A percentile compares a stretch with the other conserved stretches of the same genome.
phyloP scores from a whole-genome alignment of 2,797 vertebrate species.

The Danio tinwini region DNA sequence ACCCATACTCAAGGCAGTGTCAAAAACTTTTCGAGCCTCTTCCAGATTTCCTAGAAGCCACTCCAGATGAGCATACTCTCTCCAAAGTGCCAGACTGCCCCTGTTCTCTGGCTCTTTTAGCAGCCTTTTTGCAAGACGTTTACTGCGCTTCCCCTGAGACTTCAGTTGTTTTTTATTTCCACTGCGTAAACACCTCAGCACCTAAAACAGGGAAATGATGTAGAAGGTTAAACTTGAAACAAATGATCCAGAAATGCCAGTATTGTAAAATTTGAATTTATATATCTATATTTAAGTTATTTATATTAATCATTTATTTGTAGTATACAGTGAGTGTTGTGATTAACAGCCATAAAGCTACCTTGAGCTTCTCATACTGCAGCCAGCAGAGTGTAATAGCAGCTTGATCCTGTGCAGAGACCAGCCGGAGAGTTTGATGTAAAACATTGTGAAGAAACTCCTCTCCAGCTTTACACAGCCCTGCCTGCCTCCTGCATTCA shows the following conservation, averaged over 20 bases:
- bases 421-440: conserved; percentile 76
- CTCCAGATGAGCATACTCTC: conserved; percentile 89
- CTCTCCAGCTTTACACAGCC: conserved; percentile 87
- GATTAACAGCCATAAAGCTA: conserved; percentile 60
- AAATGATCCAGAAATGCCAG: neutral
- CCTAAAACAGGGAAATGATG: conserved; percentile 70
- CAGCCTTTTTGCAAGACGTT: conserved; percentile 88
- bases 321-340: neutral
- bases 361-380: conserved; percentile 92
- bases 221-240: neutral
- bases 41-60: conserved; percentile 91
- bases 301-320: neutral
- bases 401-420: conserved; percentile 79
- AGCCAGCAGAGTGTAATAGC: conserved; percentile 84
- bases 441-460: conserved; percentile 87
- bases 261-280: neutral
- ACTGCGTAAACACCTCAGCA: conserved; percentile 78
- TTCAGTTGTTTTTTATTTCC: conserved; percentile 87
- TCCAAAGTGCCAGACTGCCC: conserved; percentile 86
- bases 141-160: conserved; percentile 89
- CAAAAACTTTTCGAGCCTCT: conserved; percentile 92
- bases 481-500: conserved; percentile 71
- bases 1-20: conserved; percentile 78
- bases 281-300: neutral
- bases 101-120: conserved; percentile 92